Percentiles rank a stretch among this genome's conserved stretches.
Evolutionary conservation across 2,797 vertebrate genomes (phyloP).

Genomic region (Rhyacichthys aspro): DNA sequence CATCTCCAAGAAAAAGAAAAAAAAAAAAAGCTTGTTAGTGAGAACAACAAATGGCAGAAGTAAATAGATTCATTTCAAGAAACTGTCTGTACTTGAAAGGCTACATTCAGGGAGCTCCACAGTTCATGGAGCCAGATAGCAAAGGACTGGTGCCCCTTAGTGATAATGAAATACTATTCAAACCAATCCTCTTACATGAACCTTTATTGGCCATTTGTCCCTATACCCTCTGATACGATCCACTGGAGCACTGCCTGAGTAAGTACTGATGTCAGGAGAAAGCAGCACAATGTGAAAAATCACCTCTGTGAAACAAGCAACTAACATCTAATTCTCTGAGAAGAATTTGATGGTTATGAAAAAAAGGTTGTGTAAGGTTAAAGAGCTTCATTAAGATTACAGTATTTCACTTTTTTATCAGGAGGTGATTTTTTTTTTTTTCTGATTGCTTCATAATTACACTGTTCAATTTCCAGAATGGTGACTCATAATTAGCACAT

Average conservation of each 20-base stretch:
- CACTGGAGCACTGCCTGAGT: conserved; percentile 5
- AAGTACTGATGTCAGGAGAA: conserved; percentile 2
- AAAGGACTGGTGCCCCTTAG: background rate
- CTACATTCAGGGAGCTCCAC: background rate
- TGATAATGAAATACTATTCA: conserved; percentile 2
- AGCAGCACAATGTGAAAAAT: conserved; percentile 3
- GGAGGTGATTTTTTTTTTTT: no score
- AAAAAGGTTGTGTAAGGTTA: background rate
- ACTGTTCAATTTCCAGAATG: no score
- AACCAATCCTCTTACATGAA: background rate
- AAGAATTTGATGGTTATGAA: background rate
- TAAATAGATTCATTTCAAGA: background rate
- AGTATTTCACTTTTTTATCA: background rate
- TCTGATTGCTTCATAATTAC: no score
- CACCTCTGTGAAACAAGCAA: conserved; percentile 1
- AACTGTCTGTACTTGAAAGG: conserved; percentile 1
- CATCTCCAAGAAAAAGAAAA: background rate
- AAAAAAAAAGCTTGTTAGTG: background rate
- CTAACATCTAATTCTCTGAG: background rate
- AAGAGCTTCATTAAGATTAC: background rate
- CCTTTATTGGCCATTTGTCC: conserved; percentile 6
- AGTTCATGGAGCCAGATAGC: background rate
- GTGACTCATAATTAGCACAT: conserved; percentile 27
- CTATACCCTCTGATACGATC: background rate
- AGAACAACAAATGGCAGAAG: background rate